These are phyloP conservation scores for Cuniculus paca DNA, from an alignment of 2,797 vertebrate genomes.

Conservation along the genomic window DNA sequence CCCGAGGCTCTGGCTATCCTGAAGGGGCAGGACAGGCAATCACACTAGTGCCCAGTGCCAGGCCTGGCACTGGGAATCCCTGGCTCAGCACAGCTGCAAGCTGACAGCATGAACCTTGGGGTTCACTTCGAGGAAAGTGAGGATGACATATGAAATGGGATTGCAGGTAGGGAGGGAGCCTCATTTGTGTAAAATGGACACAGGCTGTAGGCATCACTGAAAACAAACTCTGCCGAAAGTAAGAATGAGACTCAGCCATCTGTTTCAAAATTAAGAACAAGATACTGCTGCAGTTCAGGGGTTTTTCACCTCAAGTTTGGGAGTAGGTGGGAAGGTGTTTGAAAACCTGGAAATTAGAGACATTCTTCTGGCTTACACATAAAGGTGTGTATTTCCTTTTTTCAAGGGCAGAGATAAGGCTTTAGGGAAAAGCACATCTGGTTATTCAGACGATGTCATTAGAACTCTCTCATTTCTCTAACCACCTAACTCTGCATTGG, in stretches of 20 bases:
- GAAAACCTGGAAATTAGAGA: constrained; percentile 20
- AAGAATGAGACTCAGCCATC: not conserved
- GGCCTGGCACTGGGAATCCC: not conserved
- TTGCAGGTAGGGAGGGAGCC: not conserved
- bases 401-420: not conserved
- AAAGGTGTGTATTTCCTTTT: not conserved
- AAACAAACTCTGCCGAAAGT: constrained; percentile 4
- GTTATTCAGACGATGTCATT: not conserved
- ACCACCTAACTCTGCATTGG: not conserved
- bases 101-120: not conserved
- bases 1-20: not conserved
- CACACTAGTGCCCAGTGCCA: not conserved
- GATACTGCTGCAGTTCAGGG: not conserved
- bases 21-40: not conserved
- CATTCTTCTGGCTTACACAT: constrained; percentile 2
- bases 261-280: constrained; percentile 45
- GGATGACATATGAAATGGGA: not conserved
- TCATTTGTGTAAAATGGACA: not conserved
- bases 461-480: not conserved
- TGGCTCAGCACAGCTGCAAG: not conserved
- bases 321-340: not conserved
- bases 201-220: not conserved
- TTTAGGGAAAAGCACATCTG: not conserved
- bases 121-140: not conserved
- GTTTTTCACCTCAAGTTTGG: constrained; percentile 19